phyloP scores from a whole-genome alignment of 2,888 invertebrate genomes.

The Phortica magna region DNA sequence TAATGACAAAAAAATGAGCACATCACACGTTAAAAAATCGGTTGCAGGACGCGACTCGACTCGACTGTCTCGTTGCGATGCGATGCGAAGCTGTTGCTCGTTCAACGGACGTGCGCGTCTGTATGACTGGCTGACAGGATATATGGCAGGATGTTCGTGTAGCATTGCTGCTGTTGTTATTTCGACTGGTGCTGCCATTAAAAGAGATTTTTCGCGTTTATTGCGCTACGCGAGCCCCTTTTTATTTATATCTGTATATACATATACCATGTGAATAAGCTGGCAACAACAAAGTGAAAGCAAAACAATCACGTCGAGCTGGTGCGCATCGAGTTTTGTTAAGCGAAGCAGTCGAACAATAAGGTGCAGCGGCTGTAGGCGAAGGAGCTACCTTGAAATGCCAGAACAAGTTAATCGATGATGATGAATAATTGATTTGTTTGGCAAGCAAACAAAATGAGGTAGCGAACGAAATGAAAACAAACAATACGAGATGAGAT shows the following conservation, averaged over 20 bases:
- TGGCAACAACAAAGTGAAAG: too few species aligned
- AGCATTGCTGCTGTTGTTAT: not conserved
- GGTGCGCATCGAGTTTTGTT: not conserved
- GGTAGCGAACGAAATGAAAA: not conserved
- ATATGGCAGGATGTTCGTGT: not conserved
- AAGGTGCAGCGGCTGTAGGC: not conserved
- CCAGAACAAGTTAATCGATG: slow-evolving; percentile 28
- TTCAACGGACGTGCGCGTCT: not conserved
- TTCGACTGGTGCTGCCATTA: slow-evolving; percentile 13
- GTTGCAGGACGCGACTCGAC: not conserved
- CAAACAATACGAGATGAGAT: not conserved
- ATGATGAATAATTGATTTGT: slow-evolving; percentile 31
- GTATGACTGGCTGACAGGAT: not conserved
- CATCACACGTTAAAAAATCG: slow-evolving; percentile 4
- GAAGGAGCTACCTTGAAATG: not conserved
- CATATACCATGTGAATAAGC: too few species aligned
- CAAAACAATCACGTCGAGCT: too few species aligned
- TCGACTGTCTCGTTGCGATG: too few species aligned
- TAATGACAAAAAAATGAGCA: slow-evolving; percentile 63
- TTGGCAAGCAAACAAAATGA: slow-evolving; percentile 13
- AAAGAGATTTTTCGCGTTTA: slow-evolving; percentile 27
- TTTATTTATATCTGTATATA: not conserved
- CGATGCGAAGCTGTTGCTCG: not conserved
- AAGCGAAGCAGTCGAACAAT: not conserved
- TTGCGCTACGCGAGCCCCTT: not conserved